Evolutionary conservation across 2,797 vertebrate genomes (phyloP).

Genomic region (Jordanella pulchra): DNA sequence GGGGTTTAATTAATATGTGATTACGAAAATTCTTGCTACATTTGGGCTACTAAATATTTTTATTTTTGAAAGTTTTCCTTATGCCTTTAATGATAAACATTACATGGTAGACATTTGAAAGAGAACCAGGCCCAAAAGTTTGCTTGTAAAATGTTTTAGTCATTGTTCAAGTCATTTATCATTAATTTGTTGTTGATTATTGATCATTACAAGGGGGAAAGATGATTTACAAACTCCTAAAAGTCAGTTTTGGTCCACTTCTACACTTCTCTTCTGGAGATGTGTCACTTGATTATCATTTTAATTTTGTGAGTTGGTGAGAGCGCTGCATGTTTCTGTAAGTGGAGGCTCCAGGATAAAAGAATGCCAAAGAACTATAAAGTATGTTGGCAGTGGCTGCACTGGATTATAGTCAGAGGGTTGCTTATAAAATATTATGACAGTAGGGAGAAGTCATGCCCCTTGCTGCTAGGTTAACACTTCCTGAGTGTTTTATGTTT

Average conservation of each 20-base stretch:
- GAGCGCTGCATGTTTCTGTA: neutral
- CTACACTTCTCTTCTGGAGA: neutral
- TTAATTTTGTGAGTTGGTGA: neutral
- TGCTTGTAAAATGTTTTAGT: too few species aligned
- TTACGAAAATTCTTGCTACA: too few species aligned
- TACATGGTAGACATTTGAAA: too few species aligned
- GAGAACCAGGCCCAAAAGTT: too few species aligned
- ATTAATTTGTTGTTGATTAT: too few species aligned
- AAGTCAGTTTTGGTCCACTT: neutral
- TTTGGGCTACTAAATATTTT: too few species aligned
- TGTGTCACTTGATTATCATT: too few species aligned
- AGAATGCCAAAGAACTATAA: neutral
- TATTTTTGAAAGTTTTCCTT: too few species aligned
- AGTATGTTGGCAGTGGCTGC: neutral
- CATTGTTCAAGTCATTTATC: too few species aligned
- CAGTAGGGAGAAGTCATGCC: neutral
- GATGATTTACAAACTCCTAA: neutral
- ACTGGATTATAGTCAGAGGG: constrained; percentile 1
- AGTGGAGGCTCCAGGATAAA: neutral
- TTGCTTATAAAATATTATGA: constrained; percentile 5
- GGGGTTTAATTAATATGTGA: too few species aligned
- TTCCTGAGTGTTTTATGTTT: constrained; percentile 7
- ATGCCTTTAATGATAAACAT: too few species aligned
- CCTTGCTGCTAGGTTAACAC: constrained; percentile 15
- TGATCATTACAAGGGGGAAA: too few species aligned